phyloP scores from a whole-genome alignment of 2,797 vertebrate species.

The Pogoniulus pusillus region DNA sequence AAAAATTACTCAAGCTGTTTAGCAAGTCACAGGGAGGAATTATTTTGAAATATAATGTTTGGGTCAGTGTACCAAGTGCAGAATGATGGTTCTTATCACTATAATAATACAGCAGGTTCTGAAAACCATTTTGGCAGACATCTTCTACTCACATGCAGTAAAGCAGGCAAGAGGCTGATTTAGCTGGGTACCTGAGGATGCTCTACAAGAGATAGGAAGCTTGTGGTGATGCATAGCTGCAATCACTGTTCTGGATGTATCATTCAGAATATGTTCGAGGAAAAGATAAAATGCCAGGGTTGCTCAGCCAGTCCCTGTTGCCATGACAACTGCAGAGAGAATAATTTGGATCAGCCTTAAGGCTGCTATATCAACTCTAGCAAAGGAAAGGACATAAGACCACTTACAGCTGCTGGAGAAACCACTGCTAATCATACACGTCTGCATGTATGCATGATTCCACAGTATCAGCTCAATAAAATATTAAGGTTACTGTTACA shows the following conservation, averaged over 20 bases:
- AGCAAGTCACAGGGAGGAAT: background rate
- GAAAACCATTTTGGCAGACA: background rate
- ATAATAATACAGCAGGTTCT: background rate
- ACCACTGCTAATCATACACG: background rate
- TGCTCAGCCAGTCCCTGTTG: conserved; percentile 36
- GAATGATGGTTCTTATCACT: background rate
- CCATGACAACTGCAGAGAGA: conserved; percentile 36
- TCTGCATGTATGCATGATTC: background rate
- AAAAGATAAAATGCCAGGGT: conserved; percentile 39
- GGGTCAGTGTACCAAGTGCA: background rate
- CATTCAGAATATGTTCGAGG: background rate
- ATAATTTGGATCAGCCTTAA: conserved; percentile 46
- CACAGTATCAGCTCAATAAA: background rate
- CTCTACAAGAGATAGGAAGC: background rate
- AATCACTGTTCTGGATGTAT: background rate
- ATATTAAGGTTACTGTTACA: background rate
- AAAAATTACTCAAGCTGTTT: background rate
- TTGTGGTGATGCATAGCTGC: background rate
- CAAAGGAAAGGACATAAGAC: background rate
- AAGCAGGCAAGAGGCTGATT: background rate
- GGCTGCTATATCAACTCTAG: conserved; percentile 17
- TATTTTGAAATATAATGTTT: background rate
- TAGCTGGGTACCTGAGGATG: background rate
- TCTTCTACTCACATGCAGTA: background rate
- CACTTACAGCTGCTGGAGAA: background rate